These are phyloP conservation scores for Coenonympha arcania DNA, from an alignment of 2,888 invertebrate genomes.

Conservation along the genomic window DNA sequence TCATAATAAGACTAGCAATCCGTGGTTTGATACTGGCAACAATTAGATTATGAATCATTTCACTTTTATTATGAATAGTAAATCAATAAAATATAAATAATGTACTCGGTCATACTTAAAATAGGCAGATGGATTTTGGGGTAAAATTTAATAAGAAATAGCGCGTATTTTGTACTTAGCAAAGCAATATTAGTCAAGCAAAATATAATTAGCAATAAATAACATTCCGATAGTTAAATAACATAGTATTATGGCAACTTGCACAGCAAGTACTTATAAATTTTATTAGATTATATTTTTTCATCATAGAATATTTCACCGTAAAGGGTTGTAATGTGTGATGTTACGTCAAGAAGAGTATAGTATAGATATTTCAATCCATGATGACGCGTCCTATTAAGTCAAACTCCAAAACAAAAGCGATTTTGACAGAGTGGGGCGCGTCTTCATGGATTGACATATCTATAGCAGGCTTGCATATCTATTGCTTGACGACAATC, in stretches of 20 bases:
- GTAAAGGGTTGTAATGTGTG: neutral
- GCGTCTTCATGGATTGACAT: no score
- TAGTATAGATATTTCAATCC: no score
- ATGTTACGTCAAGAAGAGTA: no score
- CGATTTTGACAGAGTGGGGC: no score
- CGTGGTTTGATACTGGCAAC: slow-evolving; percentile 19
- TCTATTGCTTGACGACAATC: no score
- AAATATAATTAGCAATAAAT: neutral
- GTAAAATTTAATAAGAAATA: neutral
- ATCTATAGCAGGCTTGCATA: no score
- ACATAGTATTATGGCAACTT: neutral
- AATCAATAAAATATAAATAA: no score
- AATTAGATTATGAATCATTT: no score
- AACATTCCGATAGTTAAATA: neutral
- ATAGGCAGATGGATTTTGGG: neutral
- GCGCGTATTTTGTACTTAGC: neutral
- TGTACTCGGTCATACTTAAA: no score
- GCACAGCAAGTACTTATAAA: slow-evolving; percentile 2
- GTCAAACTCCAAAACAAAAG: no score
- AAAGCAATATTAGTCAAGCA: neutral
- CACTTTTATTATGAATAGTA: no score
- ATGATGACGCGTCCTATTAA: no score
- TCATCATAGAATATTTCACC: neutral
- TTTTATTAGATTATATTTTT: neutral
- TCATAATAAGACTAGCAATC: slow-evolving; percentile 12